Evolutionary conservation across 2,888 invertebrate genomes (phyloP).

Genomic region (Monopis laevigella): DNA sequence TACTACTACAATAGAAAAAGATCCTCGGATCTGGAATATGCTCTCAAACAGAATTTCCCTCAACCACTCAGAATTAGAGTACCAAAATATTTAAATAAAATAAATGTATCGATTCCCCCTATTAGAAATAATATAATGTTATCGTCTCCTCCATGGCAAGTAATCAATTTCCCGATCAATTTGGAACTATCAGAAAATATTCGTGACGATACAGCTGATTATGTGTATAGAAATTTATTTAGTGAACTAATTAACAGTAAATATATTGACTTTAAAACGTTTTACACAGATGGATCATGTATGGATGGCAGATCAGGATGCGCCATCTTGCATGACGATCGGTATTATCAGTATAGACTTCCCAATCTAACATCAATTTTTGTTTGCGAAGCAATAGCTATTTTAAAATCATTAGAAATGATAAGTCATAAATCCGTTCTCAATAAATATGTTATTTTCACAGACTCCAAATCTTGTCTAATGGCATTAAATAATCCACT

Average conservation of each 20-base stretch:
- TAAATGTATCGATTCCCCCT: background rate
- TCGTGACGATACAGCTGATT: too few relatives aligned
- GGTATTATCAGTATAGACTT: conserved; percentile 6
- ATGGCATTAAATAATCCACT: conserved; percentile 2
- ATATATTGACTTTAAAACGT: conserved; percentile 4
- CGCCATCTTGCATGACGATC: background rate
- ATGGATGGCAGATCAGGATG: conserved; percentile 7
- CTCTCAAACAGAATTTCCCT: background rate
- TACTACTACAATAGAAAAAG: conserved; percentile 1
- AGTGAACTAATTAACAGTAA: background rate
- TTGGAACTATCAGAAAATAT: too few relatives aligned
- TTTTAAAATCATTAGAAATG: conserved; percentile 7
- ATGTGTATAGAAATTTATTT: conserved; percentile 3
- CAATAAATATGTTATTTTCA: conserved; percentile 10
- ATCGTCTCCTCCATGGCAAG: background rate
- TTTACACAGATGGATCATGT: conserved; percentile 10
- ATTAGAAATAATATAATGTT: background rate
- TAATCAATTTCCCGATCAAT: background rate
- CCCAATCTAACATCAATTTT: conserved; percentile 8
- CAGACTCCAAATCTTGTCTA: conserved; percentile 11
- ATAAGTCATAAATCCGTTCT: background rate
- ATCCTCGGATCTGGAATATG: too few relatives aligned
- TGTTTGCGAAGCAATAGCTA: conserved; percentile 9
- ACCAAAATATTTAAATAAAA: background rate
- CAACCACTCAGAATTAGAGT: background rate